Evolutionary conservation across 53 echinoderm and acorn worm species (phyloP), one percentile per base, ranked within the genome.

Genomic region (Pentamera pediparva): DNA sequence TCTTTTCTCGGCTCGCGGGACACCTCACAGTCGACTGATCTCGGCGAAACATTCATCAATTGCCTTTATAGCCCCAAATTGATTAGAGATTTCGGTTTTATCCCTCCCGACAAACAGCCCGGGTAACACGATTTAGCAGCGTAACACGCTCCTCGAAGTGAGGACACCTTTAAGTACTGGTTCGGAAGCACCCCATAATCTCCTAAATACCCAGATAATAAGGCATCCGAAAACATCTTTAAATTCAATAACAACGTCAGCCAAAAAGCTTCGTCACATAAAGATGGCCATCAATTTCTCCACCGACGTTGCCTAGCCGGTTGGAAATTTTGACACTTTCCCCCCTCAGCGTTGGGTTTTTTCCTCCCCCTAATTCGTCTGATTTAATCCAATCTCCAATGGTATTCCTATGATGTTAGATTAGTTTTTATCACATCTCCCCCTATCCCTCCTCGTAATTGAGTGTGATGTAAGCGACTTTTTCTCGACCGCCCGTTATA

Each of bases 141-240:
- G 26, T 26, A 54, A 43, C 30, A 41, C 45, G 39, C 65, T 65
- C 65, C 40, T 65, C 40, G 22, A 63, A 63, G 21, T 17, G 35
- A 41, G 45, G 41, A 25, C 37, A 67, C 22, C 41, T 67, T 67
- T 67, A 17, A 67, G 67, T 72, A 72, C 73, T 38, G 73, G 73
- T 72, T 25, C 37, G 34, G 34, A 53, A 72, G 55, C 54, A 72
- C 55, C 73, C 52, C 73, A 53, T 72, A 72, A 72, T 72, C 73
- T 72, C 55, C 73, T 72, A 54, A 72, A 54, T 72, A 72, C 52
- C 54, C 36, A 52, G 73, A 72, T 72, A 72, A 72, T 72, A 72
- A 72, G 55, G 73, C 73, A 36, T 72, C 32, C 19, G 73, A 72
- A 67, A 72, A 72, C 73, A 72, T 72, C 73, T 72, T 72, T 72